Conservation (phyloP, 2,888 invertebrate species). For the Magallana nippona region DNA sequence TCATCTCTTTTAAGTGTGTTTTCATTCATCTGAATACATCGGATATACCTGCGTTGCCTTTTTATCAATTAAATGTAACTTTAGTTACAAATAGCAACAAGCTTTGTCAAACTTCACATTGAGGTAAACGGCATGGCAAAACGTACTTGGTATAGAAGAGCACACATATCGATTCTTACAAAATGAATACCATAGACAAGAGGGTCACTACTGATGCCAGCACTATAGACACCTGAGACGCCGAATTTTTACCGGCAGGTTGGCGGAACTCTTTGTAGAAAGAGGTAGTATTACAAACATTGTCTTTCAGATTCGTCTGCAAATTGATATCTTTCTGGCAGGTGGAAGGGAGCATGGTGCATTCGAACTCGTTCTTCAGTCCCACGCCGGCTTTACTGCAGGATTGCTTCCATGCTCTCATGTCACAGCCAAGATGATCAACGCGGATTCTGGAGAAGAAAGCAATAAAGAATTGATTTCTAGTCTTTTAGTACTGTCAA, state of each 20-base stretch:
- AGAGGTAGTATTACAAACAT: slow-evolving; percentile 37
- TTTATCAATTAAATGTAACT: too few species aligned
- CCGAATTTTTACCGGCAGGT: neutral
- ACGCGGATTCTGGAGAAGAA: slow-evolving; percentile 56
- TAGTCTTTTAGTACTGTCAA: too few species aligned
- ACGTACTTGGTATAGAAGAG: too few species aligned
- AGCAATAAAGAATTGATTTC: too few species aligned
- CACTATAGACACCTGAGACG: neutral
- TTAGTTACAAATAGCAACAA: too few species aligned
- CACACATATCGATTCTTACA: neutral
- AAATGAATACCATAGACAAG: neutral
- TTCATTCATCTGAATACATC: too few species aligned
- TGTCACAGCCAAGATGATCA: slow-evolving; percentile 61
- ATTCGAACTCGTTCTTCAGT: slow-evolving; percentile 59
- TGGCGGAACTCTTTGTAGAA: slow-evolving; percentile 37
- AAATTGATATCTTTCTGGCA: slow-evolving; percentile 46
- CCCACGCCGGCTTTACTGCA: slow-evolving; percentile 59
- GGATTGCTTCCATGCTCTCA: slow-evolving; percentile 58
- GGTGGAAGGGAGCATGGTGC: slow-evolving; percentile 48
- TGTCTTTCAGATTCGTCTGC: slow-evolving; percentile 37
- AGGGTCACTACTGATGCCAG: neutral
- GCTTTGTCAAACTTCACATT: too few species aligned
- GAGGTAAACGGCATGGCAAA: too few species aligned
- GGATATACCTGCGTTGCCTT: too few species aligned
- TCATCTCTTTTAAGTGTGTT: too few species aligned